Percentiles rank a stretch among this genome's conserved stretches.
These are phyloP conservation scores for Argyra leucocephala DNA, from an alignment of 2,888 invertebrate species.

Conservation along the genomic window DNA sequence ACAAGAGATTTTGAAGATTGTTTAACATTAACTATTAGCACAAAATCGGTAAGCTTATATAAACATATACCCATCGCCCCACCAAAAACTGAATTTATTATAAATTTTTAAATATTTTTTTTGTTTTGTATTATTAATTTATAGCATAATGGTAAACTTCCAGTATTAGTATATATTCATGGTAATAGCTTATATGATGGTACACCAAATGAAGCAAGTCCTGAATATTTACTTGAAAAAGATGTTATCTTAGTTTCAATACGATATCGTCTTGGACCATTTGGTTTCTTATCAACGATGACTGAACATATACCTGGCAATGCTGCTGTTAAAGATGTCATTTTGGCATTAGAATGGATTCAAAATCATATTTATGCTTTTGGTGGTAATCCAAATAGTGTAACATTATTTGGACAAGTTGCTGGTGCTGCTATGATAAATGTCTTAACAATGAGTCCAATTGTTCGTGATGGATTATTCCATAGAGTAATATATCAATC, in stretches of 20 bases:
- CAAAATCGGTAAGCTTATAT: constrained; percentile 38
- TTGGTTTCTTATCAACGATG: constrained; percentile 48
- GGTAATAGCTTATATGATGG: constrained; percentile 44
- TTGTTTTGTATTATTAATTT: not conserved
- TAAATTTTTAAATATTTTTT: too few relatives aligned
- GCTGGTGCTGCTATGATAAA: constrained; percentile 46
- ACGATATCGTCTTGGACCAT: constrained; percentile 47
- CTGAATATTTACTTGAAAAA: constrained; percentile 42
- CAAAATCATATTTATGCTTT: constrained; percentile 44
- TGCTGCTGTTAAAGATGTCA: constrained; percentile 46
- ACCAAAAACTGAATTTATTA: too few relatives aligned
- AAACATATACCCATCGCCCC: too few relatives aligned
- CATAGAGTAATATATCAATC: constrained; percentile 48
- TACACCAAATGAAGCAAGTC: constrained; percentile 35
- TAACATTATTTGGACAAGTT: constrained; percentile 49
- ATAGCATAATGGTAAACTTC: constrained; percentile 31
- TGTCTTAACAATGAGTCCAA: constrained; percentile 43
- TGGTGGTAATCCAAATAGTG: constrained; percentile 45
- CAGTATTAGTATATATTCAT: constrained; percentile 45
- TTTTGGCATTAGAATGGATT: constrained; percentile 48
- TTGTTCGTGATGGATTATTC: constrained; percentile 43
- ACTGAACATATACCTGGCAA: constrained; percentile 48
- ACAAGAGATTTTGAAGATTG: constrained; percentile 37
- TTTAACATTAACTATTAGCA: constrained; percentile 33
- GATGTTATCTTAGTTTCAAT: constrained; percentile 45